These are phyloP conservation scores for Dasyprocta punctata DNA, from an alignment of 2,113 vertebrate genomes.

Conservation along the genomic window DNA sequence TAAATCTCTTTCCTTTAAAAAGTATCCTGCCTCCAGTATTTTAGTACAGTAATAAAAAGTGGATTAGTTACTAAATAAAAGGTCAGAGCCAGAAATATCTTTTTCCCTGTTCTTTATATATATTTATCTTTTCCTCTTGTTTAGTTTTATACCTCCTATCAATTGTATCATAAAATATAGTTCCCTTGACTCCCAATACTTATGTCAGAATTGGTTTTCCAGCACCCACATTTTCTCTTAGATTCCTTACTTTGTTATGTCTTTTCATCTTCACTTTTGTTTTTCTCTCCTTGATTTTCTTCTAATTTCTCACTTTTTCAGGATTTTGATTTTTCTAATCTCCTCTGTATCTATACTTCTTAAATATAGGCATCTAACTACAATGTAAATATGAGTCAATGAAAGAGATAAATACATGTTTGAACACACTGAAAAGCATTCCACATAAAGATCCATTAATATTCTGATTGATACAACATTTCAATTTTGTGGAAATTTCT, in stretches of 20 bases:
- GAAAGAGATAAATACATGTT: not conserved
- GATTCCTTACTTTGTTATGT: not conserved
- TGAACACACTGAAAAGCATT: not conserved
- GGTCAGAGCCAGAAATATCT: not conserved
- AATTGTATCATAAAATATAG: constrained; percentile 35
- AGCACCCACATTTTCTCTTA: not conserved
- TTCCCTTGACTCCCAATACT: not conserved
- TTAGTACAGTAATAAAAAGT: not conserved
- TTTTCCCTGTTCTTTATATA: not conserved
- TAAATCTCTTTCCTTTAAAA: not conserved
- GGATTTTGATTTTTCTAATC: constrained; percentile 5
- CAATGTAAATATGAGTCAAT: not conserved
- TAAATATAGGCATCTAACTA: not conserved
- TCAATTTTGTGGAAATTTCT: not conserved
- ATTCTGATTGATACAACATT: not conserved
- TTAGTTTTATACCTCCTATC: not conserved
- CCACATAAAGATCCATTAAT: not conserved
- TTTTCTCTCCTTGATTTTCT: not conserved
- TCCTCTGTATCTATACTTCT: not conserved
- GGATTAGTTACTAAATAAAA: not conserved
- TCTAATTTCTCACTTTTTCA: not conserved
- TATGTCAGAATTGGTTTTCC: not conserved
- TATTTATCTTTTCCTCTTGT: not conserved
- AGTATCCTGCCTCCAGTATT: not conserved
- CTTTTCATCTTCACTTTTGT: not conserved